Conservation (phyloP, 2,888 invertebrate genomes). For the Philopedon plagiatum region DNA sequence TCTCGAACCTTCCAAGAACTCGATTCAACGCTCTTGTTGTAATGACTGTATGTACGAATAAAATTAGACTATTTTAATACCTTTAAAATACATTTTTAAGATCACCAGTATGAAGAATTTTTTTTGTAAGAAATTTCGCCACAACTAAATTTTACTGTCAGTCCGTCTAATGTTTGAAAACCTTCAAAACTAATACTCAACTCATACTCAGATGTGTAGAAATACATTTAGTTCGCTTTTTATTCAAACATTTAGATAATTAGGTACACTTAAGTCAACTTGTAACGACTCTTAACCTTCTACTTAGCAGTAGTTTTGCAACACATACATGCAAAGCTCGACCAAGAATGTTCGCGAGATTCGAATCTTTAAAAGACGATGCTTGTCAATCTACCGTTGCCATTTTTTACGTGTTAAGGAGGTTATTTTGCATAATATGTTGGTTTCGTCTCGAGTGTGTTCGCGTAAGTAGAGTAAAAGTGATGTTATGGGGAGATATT, state of each 20-base stretch:
- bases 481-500: not conserved
- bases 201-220: not conserved
- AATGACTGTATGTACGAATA: too few species aligned
- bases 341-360: constrained; percentile 42
- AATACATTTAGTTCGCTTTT: constrained; percentile 15
- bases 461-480: constrained; percentile 17
- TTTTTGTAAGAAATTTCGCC: too few species aligned
- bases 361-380: constrained; percentile 48
- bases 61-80: too few species aligned
- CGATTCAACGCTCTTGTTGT: too few species aligned
- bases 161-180: too few species aligned
- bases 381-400: constrained; percentile 48
- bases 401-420: constrained; percentile 26
- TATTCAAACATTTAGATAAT: constrained; percentile 44
- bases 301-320: constrained; percentile 47
- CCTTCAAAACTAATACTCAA: not conserved
- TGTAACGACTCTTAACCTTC: constrained; percentile 48
- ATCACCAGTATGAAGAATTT: too few species aligned
- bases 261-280: constrained; percentile 48
- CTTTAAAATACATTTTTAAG: too few species aligned
- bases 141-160: too few species aligned
- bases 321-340: constrained; percentile 44
- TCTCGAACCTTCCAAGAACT: too few species aligned
- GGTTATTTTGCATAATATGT: constrained; percentile 40
- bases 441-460: constrained; percentile 8